Base-by-base conservation (phyloP, 2,797 vertebrate genomes). In the Manis crassicaudata region DNA sequence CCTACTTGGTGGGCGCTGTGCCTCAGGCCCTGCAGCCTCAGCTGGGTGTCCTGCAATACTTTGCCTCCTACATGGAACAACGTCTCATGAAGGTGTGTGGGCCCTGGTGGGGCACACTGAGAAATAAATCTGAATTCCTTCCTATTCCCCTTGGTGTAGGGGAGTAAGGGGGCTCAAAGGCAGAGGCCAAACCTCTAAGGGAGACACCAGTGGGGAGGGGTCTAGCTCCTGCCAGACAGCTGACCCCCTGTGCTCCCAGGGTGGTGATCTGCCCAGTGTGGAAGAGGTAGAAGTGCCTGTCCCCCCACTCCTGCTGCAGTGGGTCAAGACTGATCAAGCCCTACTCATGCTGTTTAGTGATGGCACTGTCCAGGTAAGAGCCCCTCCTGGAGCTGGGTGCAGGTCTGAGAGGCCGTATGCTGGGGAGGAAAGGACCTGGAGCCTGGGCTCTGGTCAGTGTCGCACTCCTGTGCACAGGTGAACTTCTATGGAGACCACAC, bases 401-500 rank as follows among this genome's bases (percentile, higher is more conserved):
- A 29, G 54, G 75, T 32, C 60, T 29, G 72, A 58, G 16, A 63
- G 65, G 86, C 27, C n/a, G 52, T 52, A 21, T 88, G 63, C 50
- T 56, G 72, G 67, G 81, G 72, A 73, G 16, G 17, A 62, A 65
- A 85, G 79, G 32, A 43, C 7, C 21, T 27, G 35, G 73, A 63
- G 54, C 29, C 18, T 60, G 56, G 83, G 81, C 37, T 89, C 79
- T 96, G 0, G 2, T 81, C 56, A 83, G 13, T 81, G 86, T 13
- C 68, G 52, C 79, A 32, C 83, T 88, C 96, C 79, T 98, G 76
- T 86, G 90, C 43, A 4, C 97, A 99, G 99, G 99, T 99, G 65
- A 99, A 99, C 98, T 99, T 99, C 98, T 99, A 99, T 97, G 99
- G 99, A 0, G 99, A 99, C 98, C 99, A 99, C 98, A 99, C 99